These are phyloP conservation scores for Strix aluco DNA, from an alignment of 2,113 vertebrate species.

Conservation along the genomic window DNA sequence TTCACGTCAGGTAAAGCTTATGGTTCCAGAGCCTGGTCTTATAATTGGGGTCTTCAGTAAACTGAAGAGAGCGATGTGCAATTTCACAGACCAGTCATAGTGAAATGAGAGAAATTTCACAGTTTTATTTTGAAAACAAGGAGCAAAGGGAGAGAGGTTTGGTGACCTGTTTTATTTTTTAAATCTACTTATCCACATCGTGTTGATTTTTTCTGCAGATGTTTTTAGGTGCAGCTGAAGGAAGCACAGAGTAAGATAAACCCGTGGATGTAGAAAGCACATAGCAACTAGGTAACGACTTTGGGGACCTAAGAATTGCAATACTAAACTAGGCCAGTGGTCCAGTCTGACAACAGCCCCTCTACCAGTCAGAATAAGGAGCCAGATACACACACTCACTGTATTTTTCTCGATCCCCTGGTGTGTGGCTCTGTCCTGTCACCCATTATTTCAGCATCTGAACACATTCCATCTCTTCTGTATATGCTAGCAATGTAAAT, in stretches of 20 bases:
- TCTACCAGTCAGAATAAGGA: neutral
- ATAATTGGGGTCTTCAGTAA: slow-evolving; percentile 5
- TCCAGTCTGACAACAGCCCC: neutral
- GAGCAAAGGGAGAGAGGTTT: neutral
- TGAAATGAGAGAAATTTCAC: slow-evolving; percentile 34
- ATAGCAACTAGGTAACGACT: neutral
- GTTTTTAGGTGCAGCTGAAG: neutral
- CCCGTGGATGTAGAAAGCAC: neutral
- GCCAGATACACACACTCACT: neutral
- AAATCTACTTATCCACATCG: neutral
- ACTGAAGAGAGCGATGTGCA: neutral
- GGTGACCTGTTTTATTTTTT: neutral
- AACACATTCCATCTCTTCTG: neutral
- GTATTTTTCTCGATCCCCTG: neutral
- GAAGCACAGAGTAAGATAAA: neutral
- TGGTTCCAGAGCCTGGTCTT: slow-evolving; percentile 21
- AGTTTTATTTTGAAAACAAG: neutral
- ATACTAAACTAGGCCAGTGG: neutral
- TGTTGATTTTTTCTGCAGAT: neutral
- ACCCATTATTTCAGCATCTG: neutral
- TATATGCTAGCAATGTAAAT: neutral
- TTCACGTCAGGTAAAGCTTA: slow-evolving; percentile 10
- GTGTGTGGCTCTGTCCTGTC: neutral
- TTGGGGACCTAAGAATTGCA: neutral
- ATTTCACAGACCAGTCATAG: slow-evolving; percentile 42